These are phyloP conservation scores for Drosophila oshimai DNA, from an alignment of 1,140 invertebrate species.

Conservation along the genomic window DNA sequence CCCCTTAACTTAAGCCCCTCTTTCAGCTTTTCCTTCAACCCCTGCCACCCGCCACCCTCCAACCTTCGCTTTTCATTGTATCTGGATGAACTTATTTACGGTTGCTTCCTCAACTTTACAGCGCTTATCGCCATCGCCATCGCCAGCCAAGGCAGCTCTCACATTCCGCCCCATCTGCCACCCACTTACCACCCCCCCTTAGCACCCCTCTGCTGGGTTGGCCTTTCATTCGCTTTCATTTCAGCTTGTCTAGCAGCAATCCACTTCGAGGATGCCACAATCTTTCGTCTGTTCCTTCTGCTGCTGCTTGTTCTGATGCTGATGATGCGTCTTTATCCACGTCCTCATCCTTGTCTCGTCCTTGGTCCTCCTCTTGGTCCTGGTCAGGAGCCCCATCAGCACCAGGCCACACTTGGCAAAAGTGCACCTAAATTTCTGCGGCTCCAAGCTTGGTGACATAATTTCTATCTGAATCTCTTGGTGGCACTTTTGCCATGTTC, in stretches of 20 bases:
- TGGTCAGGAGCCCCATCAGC: slow-evolving; percentile 18
- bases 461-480: too few species aligned
- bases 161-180: neutral
- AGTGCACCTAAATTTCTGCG: too few species aligned
- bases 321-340: slow-evolving; percentile 15
- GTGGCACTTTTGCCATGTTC: too few species aligned
- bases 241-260: slow-evolving; percentile 63
- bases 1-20: neutral
- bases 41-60: neutral
- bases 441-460: too few species aligned
- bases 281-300: slow-evolving; percentile 49
- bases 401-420: neutral
- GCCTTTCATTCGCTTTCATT: slow-evolving; percentile 59
- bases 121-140: slow-evolving; percentile 50
- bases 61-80: slow-evolving; percentile 23
- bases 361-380: neutral
- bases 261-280: slow-evolving; percentile 71
- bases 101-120: slow-evolving; percentile 51
- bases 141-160: slow-evolving; percentile 11
- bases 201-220: neutral
- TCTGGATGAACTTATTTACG: slow-evolving; percentile 38
- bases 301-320: slow-evolving; percentile 1
- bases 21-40: neutral
- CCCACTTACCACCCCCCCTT: neutral
- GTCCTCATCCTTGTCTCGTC: slow-evolving; percentile 6